A percentile compares a stretch with the other conserved stretches of the same genome.
These are phyloP conservation scores for Dryomyza anilis DNA, from an alignment of 2,888 invertebrate species.

Conservation along the genomic window DNA sequence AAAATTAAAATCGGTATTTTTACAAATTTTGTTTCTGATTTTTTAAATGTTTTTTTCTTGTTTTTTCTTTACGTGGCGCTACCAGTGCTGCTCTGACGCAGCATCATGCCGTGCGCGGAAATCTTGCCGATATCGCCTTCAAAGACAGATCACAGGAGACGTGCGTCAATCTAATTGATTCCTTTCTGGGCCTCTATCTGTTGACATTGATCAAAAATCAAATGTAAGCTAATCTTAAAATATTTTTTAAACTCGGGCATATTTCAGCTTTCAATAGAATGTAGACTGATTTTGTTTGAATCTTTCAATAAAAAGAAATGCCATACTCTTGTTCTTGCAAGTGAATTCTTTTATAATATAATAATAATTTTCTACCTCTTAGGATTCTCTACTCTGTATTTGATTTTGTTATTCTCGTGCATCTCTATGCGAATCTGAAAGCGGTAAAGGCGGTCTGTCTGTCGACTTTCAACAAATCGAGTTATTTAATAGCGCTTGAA, in stretches of 20 bases:
- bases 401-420: slow-evolving; percentile 73
- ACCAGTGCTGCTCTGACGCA: slow-evolving; percentile 91
- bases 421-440: slow-evolving; percentile 85
- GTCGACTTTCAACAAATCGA: slow-evolving; percentile 79
- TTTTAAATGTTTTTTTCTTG: not conserved
- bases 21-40: not conserved
- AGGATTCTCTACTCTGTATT: slow-evolving; percentile 79
- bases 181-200: slow-evolving; percentile 77
- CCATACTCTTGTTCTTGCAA: no score
- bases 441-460: slow-evolving; percentile 83
- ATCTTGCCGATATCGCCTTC: slow-evolving; percentile 89
- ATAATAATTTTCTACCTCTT: slow-evolving; percentile 44
- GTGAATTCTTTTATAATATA: not conserved
- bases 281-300: no score
- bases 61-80: slow-evolving; percentile 72
- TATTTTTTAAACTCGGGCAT: no score
- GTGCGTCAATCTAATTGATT: slow-evolving; percentile 87
- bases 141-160: slow-evolving; percentile 98
- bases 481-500: slow-evolving; percentile 74
- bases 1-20: not conserved
- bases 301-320: no score
- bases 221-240: slow-evolving; percentile 56
- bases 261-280: no score
- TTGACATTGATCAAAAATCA: slow-evolving; percentile 69
- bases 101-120: slow-evolving; percentile 87